Evolutionary conservation across 2,113 vertebrate genomes (phyloP), one percentile per base, ranked within the genome.

Genomic region (Tragelaphus imberbis): DNA sequence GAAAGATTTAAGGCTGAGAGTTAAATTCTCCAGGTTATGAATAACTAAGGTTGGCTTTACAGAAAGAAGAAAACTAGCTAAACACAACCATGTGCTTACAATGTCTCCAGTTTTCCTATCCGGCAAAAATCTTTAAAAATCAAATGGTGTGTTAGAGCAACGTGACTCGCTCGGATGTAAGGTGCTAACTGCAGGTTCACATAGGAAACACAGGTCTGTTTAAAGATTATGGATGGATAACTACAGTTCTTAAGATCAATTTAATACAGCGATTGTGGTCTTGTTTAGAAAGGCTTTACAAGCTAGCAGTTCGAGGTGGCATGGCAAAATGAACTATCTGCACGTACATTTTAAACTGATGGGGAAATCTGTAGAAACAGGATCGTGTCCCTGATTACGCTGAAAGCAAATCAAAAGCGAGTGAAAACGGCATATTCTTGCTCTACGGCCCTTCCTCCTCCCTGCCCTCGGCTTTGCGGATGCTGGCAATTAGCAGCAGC

Each of bases 401-500:
- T 65, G 4, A 63, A 88, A 97, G 97, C 97, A 94, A 96, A 94
- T 93, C 86, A 44, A 87, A 91, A 97, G 94, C 93, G 47, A 90
- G 91, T 58, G 95, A 68, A 97, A 98, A 96, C 77, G 2, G 86
- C 92, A 91, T 95, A 51, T 95, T 96, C 97, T 96, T 59, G 93
- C 94, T 98, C 47, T 19, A 27, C 0, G 93, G 80, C 0, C 95
- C 65, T 84, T 90, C 96, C 91, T 85, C 90, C 94, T 88, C 96
- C 96, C 97, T 96, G 94, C 90, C 88, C 96, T 96, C 80, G 59
- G 89, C 97, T 97, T 97, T 94, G 98, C 97, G 94, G 92, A 96
- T 97, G 97, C 97, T 98, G 98, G 98, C 98, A 97, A 98, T 99
- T 99, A 99, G 99, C 98, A 98, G 98, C 98, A 99, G 98, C 98